These are phyloP conservation scores for Hypselothyrea guttata DNA, from an alignment of 2,888 invertebrate genomes.

Conservation along the genomic window DNA sequence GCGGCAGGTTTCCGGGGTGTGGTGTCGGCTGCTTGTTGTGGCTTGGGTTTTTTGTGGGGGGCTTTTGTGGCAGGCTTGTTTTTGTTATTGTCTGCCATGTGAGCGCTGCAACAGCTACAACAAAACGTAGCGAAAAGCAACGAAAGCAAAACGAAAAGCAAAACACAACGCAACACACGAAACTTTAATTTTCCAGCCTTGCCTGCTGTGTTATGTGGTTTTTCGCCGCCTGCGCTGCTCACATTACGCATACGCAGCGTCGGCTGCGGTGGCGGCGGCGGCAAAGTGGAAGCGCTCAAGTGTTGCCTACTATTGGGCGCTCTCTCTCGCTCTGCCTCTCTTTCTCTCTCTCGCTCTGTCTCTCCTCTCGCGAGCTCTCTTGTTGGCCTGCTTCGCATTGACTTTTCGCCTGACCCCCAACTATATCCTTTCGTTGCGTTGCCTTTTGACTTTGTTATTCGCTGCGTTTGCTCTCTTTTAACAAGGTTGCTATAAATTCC, in stretches of 20 bases:
- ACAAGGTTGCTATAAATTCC: not conserved
- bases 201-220: constrained; percentile 35
- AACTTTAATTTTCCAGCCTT: constrained; percentile 68
- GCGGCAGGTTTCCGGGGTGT: constrained; percentile 23
- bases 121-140: not conserved
- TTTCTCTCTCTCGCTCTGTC: constrained; percentile 5
- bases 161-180: no score
- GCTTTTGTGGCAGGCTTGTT: constrained; percentile 7
- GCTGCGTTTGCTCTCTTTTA: constrained; percentile 15
- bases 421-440: constrained; percentile 39
- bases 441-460: constrained; percentile 33
- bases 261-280: constrained; percentile 12
- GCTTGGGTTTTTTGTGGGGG: no score
- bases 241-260: constrained; percentile 71
- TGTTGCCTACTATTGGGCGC: constrained; percentile 62
- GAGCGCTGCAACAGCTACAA: constrained; percentile 17
- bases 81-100: constrained; percentile 4
- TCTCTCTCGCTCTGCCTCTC: constrained; percentile 2
- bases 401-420: not conserved
- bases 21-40: constrained; percentile 13
- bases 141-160: not conserved
- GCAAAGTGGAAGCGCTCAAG: constrained; percentile 22
- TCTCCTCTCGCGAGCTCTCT: no score
- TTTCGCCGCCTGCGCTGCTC: constrained; percentile 39
- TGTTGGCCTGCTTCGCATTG: not conserved